A percentile compares a stretch with the other conserved stretches of the same genome.
Conservation (phyloP, 2,113 vertebrate genomes). For the Carettochelys insculpta region DNA sequence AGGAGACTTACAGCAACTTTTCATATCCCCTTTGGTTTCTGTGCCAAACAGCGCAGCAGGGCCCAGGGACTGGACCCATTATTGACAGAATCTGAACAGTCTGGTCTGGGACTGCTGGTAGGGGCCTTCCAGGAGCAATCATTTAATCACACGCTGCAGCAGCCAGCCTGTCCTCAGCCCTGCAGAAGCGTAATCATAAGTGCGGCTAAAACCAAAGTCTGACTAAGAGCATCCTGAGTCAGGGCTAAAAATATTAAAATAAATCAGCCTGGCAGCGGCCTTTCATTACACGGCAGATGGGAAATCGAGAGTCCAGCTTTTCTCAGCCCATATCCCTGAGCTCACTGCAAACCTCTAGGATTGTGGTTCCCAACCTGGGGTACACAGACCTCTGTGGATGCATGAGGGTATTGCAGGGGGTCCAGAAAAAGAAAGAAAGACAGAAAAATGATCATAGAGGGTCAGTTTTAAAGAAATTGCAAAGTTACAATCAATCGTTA, state of each 20-base stretch:
- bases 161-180: background rate
- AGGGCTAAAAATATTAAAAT: background rate
- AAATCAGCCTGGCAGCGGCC: too few relatives aligned
- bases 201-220: background rate
- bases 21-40: background rate
- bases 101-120: background rate
- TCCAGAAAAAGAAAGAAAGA: too few relatives aligned
- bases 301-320: too few relatives aligned
- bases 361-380: too few relatives aligned
- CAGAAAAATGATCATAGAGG: too few relatives aligned
- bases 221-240: background rate
- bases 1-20: background rate
- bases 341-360: background rate
- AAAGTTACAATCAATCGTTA: too few relatives aligned
- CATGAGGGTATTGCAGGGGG: too few relatives aligned
- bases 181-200: background rate
- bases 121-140: background rate
- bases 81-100: background rate
- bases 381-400: too few relatives aligned
- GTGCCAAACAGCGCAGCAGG: background rate
- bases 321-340: background rate
- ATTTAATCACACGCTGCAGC: background rate
- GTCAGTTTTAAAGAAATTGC: too few relatives aligned
- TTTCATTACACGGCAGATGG: background rate
- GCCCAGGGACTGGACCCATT: background rate